A percentile compares a stretch with the other conserved stretches of the same genome.
These are phyloP conservation scores for Xestia c-nigrum DNA, from an alignment of 2,888 invertebrate genomes.

Conservation along the genomic window DNA sequence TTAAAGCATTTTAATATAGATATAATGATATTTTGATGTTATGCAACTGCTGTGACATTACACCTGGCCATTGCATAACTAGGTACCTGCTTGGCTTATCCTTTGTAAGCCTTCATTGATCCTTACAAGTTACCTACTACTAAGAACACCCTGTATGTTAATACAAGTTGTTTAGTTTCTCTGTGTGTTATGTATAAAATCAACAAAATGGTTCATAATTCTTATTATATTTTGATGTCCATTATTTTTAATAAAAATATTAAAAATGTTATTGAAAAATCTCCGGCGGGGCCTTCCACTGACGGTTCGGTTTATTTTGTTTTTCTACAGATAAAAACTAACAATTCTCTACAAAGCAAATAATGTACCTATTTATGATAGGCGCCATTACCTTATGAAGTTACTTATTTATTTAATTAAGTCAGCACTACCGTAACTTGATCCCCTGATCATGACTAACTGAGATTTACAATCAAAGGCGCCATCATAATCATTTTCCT, in stretches of 20 bases:
- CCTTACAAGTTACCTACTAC: no score
- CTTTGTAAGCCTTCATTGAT: neutral
- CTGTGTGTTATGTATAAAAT: neutral
- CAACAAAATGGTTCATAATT: neutral
- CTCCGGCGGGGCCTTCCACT: neutral
- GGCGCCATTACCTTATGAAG: conserved; percentile 12
- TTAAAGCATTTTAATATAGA: conserved; percentile 2
- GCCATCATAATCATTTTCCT: conserved; percentile 33
- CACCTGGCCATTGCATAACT: conserved; percentile 1
- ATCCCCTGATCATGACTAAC: conserved; percentile 28
- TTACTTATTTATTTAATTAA: conserved; percentile 9
- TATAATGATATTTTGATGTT: no score
- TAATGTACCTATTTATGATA: neutral
- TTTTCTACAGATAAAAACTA: neutral
- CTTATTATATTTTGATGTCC: neutral
- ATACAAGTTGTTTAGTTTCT: neutral
- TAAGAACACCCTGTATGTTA: neutral
- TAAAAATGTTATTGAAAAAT: no score
- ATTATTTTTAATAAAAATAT: no score
- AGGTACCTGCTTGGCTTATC: no score
- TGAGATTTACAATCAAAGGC: conserved; percentile 32
- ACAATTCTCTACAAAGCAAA: neutral
- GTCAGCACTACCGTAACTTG: neutral
- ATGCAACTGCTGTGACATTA: conserved; percentile 5
- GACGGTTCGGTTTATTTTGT: neutral